Conservation (phyloP, 2,113 vertebrate species). For the Vulpes vulpes region DNA sequence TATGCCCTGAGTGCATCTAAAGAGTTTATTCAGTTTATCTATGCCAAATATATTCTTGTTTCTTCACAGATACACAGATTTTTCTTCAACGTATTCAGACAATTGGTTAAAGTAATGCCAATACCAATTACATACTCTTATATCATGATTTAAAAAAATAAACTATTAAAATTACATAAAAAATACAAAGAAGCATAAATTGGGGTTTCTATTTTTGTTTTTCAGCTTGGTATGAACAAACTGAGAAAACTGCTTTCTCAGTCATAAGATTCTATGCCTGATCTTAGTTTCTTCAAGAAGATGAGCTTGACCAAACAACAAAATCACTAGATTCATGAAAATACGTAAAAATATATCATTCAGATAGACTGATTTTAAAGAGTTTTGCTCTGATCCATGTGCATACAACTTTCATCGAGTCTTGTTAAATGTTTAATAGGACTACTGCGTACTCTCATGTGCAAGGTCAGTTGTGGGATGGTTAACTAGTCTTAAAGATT, state of each 20-base stretch:
- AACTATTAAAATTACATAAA: conserved; percentile 39
- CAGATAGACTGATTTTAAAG: conserved; percentile 56
- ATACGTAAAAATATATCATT: background rate
- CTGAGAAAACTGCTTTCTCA: background rate
- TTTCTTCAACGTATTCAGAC: background rate
- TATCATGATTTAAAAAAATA: conserved; percentile 20
- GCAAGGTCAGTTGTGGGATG: conserved; percentile 70
- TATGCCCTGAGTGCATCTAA: background rate
- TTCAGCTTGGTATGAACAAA: background rate
- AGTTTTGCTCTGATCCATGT: conserved; percentile 70
- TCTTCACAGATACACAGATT: background rate
- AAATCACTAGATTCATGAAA: background rate
- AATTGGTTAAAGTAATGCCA: background rate
- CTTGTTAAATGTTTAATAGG: conserved; percentile 83
- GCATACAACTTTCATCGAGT: conserved; percentile 73
- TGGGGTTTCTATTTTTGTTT: background rate
- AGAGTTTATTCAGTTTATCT: background rate
- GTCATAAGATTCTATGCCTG: conserved; percentile 7
- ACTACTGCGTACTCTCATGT: conserved; percentile 50
- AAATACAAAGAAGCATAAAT: conserved; percentile 17
- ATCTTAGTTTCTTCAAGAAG: conserved; percentile 1
- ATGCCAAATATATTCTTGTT: background rate
- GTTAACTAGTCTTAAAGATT: conserved; percentile 76
- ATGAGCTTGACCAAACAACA: conserved; percentile 1
- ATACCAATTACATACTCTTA: background rate